These are phyloP conservation scores for Epizoanthus scotinus DNA, from an alignment of 92 coral and sea anemone species.

Conservation along the genomic window DNA sequence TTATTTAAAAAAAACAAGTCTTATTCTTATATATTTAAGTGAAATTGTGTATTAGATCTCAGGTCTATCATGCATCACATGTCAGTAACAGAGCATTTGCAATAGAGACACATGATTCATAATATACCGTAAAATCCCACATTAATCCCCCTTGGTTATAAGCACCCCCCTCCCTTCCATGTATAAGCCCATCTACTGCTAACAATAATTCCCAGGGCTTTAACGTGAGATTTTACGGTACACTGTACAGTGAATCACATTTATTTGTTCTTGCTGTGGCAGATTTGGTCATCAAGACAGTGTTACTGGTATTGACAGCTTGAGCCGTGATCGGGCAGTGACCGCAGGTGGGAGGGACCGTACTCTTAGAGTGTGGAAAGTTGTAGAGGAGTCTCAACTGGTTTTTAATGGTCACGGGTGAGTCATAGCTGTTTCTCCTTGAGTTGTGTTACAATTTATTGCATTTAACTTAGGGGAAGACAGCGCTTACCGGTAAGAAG, in stretches of 20 bases:
- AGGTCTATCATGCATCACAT: too few species aligned
- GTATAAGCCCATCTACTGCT: too few species aligned
- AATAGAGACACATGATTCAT: background rate
- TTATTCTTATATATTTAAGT: background rate
- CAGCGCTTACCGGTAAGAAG: background rate
- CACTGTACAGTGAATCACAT: too few species aligned
- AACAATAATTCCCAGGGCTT: too few species aligned
- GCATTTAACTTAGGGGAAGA: background rate
- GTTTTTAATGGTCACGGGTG: conserved; percentile 88
- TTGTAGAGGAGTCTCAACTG: conserved; percentile 87
- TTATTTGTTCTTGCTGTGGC: background rate
- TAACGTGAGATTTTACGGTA: too few species aligned
- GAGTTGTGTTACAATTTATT: background rate
- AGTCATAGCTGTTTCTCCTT: conserved; percentile 9
- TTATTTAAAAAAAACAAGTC: too few species aligned
- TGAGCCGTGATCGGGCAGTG: conserved; percentile 89
- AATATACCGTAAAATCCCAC: too few species aligned
- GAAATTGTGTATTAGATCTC: background rate
- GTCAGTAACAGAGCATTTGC: background rate
- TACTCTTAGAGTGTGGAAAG: conserved; percentile 91
- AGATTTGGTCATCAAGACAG: conserved; percentile 96
- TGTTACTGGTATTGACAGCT: conserved; percentile 86
- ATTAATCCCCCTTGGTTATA: too few species aligned
- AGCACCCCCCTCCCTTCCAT: too few species aligned
- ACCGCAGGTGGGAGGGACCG: conserved; percentile 96